Conservation (phyloP, 2,888 invertebrate genomes). For the Pseudococcus viburni region DNA sequence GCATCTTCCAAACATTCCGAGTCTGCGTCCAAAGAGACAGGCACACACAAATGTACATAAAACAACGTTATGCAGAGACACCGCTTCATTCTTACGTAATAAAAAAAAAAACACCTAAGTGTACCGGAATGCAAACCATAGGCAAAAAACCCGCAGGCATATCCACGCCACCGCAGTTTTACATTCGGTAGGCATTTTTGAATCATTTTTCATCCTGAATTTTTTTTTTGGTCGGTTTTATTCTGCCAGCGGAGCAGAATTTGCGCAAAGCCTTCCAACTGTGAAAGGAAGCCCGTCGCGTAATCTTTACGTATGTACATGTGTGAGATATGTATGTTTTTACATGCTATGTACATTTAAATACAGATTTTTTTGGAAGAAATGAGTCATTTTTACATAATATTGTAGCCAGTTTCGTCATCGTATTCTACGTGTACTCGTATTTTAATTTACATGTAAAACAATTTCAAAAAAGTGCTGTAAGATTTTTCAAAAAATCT, state of each 20-base stretch:
- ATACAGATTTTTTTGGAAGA: conserved; percentile 13
- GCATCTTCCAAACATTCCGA: conserved; percentile 91
- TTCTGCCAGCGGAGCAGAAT: background rate
- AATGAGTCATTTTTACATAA: background rate
- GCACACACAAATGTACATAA: conserved; percentile 18
- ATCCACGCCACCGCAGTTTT: conserved; percentile 1
- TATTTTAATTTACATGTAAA: background rate
- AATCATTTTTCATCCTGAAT: background rate
- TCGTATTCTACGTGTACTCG: background rate
- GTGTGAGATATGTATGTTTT: background rate
- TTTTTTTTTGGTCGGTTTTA: background rate
- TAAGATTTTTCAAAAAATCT: background rate
- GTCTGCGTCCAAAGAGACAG: conserved; percentile 72
- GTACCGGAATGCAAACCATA: conserved; percentile 30
- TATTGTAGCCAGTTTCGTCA: background rate
- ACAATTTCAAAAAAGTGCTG: background rate
- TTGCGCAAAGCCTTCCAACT: conserved; percentile 62
- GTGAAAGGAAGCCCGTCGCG: conserved; percentile 65
- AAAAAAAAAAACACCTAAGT: background rate
- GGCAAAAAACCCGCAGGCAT: background rate
- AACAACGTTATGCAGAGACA: conserved; percentile 8
- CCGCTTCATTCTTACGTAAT: conserved; percentile 13
- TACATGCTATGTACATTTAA: conserved; percentile 50
- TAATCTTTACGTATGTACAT: conserved; percentile 35
- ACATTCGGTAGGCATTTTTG: conserved; percentile 3